Conservation (phyloP, 2,888 invertebrate genomes). For the Acrobeloides nanus region DNA sequence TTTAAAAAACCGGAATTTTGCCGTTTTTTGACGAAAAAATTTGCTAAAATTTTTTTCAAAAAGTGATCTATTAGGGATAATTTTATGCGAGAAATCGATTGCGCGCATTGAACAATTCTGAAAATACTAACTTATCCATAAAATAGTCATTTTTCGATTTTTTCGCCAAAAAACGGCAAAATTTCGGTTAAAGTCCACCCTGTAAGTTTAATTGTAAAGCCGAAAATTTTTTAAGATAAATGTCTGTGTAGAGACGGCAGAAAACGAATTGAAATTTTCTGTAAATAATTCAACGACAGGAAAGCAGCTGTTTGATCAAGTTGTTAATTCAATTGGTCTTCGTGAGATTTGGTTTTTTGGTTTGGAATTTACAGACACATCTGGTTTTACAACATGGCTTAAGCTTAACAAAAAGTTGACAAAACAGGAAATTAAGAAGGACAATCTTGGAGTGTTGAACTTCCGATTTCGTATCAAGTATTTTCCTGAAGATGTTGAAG, state of each 20-base stretch:
- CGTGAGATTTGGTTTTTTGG: slow-evolving; percentile 99
- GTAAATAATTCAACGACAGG: slow-evolving; percentile 99
- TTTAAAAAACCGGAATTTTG: no score
- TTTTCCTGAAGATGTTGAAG: slow-evolving; percentile 98
- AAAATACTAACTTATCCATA: no score
- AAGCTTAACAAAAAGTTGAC: slow-evolving; percentile 98
- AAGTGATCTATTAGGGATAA: no score
- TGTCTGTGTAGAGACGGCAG: slow-evolving; percentile 99
- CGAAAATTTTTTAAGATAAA: slow-evolving; percentile 77
- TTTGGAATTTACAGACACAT: slow-evolving; percentile 93
- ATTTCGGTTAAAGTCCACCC: no score
- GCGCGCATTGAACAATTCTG: no score
- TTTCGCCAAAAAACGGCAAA: no score
- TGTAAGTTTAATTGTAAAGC: no score
- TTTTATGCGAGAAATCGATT: no score
- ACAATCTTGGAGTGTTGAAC: slow-evolving; percentile 89
- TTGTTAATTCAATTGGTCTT: slow-evolving; percentile 96
- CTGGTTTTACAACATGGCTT: slow-evolving; percentile 95
- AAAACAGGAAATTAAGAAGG: slow-evolving; percentile 98
- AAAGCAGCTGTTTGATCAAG: slow-evolving; percentile 98
- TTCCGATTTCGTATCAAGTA: slow-evolving; percentile 99
- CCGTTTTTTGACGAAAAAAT: no score
- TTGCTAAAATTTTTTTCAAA: no score
- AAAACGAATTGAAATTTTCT: slow-evolving; percentile 96
- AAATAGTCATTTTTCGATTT: no score